These are phyloP conservation scores for Drosophila watanabei DNA, from an alignment of 1,140 invertebrate species.

Conservation along the genomic window DNA sequence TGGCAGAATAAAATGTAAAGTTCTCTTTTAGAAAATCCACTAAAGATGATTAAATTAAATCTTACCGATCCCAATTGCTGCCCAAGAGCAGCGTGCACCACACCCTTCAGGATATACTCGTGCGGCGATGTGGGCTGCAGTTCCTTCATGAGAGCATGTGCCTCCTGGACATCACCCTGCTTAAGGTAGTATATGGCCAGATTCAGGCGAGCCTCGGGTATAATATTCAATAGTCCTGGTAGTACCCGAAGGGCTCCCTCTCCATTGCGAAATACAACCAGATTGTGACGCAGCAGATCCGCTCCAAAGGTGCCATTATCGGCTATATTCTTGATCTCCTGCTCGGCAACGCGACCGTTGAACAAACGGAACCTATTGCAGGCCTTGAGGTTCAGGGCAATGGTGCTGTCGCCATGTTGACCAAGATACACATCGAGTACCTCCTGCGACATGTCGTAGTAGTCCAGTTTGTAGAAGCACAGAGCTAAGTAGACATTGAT, in stretches of 20 bases:
- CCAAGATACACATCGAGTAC: conserved; percentile 97
- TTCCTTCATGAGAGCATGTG: conserved; percentile 96
- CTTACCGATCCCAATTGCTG: conserved; percentile 95
- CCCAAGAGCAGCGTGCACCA: conserved; percentile 96
- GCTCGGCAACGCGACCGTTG: conserved; percentile 97
- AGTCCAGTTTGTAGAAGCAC: conserved; percentile 99
- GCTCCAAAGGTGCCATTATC: conserved; percentile 95
- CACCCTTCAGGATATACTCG: conserved; percentile 98
- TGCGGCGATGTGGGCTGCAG: conserved; percentile 96
- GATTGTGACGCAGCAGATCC: conserved; percentile 97
- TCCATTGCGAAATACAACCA: conserved; percentile 97
- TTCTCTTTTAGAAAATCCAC: not conserved
- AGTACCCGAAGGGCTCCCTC: conserved; percentile 97
- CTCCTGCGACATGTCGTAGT: conserved; percentile 97
- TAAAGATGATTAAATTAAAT: not conserved
- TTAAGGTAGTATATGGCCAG: conserved; percentile 97
- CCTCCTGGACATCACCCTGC: conserved; percentile 96
- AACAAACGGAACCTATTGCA: conserved; percentile 92
- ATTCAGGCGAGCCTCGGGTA: conserved; percentile 98
- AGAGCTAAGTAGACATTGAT: conserved; percentile 98
- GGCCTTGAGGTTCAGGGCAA: conserved; percentile 97
- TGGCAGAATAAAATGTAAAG: conserved; percentile 82
- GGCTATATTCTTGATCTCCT: conserved; percentile 92
- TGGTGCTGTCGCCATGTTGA: conserved; percentile 96
- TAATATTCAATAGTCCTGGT: conserved; percentile 96